Conservation (phyloP, 2,888 invertebrate genomes). For the Drosophila testacea region DNA sequence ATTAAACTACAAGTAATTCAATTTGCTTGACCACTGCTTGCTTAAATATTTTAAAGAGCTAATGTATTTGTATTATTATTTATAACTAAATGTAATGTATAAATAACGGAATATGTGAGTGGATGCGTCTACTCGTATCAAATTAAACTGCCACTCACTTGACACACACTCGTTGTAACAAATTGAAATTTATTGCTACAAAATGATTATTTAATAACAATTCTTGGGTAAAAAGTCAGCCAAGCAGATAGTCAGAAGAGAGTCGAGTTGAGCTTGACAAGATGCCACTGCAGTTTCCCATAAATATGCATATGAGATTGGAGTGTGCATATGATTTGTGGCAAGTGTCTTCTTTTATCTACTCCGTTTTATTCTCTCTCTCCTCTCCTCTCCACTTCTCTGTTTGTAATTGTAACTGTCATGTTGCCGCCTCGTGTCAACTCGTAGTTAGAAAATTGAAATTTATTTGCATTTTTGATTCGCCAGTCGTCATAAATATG, state of each 20-base stretch:
- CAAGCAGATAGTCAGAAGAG: slow-evolving; percentile 13
- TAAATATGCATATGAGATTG: slow-evolving; percentile 72
- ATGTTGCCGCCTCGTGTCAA: slow-evolving; percentile 72
- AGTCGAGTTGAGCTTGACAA: slow-evolving; percentile 50
- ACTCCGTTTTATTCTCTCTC: slow-evolving; percentile 25
- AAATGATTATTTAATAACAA: slow-evolving; percentile 78
- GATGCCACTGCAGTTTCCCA: slow-evolving; percentile 77
- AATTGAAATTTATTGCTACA: slow-evolving; percentile 77
- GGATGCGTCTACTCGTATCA: slow-evolving; percentile 22
- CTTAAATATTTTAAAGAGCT: slow-evolving; percentile 56
- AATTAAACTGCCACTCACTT: slow-evolving; percentile 73
- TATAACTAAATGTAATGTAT: neutral
- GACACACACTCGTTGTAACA: slow-evolving; percentile 45
- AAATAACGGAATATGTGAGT: slow-evolving; percentile 19
- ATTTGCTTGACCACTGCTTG: slow-evolving; percentile 28
- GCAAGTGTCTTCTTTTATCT: slow-evolving; percentile 23
- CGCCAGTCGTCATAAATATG: slow-evolving; percentile 73
- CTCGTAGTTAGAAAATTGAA: slow-evolving; percentile 74
- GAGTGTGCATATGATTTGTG: slow-evolving; percentile 64
- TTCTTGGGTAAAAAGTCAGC: slow-evolving; percentile 29
- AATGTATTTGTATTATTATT: slow-evolving; percentile 1
- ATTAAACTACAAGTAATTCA: slow-evolving; percentile 52
- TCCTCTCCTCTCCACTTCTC: no score
- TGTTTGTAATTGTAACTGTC: slow-evolving; percentile 73
- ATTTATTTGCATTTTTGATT: slow-evolving; percentile 82